Evolutionary conservation across 92 coral and sea anemone species (phyloP).

Genomic region (Epizoanthus scotinus): DNA sequence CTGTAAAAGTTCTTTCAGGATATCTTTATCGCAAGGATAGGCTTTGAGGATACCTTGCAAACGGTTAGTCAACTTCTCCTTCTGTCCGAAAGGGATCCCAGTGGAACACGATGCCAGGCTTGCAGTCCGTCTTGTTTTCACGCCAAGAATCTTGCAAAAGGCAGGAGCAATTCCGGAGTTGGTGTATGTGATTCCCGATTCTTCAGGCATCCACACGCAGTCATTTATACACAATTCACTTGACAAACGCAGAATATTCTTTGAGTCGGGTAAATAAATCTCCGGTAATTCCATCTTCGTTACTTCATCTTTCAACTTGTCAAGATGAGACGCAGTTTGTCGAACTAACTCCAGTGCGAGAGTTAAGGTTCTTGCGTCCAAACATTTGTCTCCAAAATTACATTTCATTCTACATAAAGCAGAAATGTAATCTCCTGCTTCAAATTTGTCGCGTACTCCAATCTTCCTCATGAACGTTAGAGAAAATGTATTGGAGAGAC

Average conservation of each 20-base stretch:
- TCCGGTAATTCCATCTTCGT: neutral
- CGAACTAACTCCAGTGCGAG: constrained; percentile 24
- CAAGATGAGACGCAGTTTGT: constrained; percentile 7
- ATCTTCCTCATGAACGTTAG: constrained; percentile 28
- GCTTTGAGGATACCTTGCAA: constrained; percentile 64
- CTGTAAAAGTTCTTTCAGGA: constrained; percentile 86
- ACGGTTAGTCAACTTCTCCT: constrained; percentile 69
- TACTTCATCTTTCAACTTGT: neutral
- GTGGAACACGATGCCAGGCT: constrained; percentile 31
- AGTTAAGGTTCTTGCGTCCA: neutral
- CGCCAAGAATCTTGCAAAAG: constrained; percentile 53
- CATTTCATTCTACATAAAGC: constrained; percentile 38
- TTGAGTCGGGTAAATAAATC: constrained; percentile 65
- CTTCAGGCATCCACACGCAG: constrained; percentile 66
- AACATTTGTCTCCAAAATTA: constrained; percentile 15
- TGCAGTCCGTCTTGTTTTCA: constrained; percentile 58
- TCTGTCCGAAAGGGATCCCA: constrained; percentile 52
- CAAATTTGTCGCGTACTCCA: constrained; percentile 53
- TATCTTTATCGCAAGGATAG: constrained; percentile 68
- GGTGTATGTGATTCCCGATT: constrained; percentile 46
- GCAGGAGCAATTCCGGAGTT: constrained; percentile 37
- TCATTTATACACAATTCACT: constrained; percentile 61
- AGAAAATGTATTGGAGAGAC: constrained; percentile 38
- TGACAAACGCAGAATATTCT: constrained; percentile 33
- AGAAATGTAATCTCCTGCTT: constrained; percentile 42